Percentiles rank a stretch among this genome's conserved stretches.
Conservation (phyloP, 2,888 invertebrate genomes). For the Acanthosoma haemorrhoidale region DNA sequence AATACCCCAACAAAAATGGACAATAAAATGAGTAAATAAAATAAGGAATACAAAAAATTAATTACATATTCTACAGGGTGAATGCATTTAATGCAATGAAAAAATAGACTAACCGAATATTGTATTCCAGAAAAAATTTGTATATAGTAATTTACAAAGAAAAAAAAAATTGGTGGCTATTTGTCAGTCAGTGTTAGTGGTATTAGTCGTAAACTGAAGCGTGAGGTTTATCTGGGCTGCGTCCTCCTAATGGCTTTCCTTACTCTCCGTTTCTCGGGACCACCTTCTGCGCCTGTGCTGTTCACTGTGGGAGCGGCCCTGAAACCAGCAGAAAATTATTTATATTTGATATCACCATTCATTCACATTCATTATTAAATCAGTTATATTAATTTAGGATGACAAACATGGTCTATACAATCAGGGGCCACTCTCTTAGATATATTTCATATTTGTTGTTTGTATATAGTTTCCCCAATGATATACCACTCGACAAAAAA, state of each 20-base stretch:
- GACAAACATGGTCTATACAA: no score
- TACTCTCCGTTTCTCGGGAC: not conserved
- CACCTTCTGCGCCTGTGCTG: not conserved
- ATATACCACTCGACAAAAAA: no score
- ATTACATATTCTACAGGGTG: constrained; percentile 7
- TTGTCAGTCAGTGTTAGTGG: constrained; percentile 17
- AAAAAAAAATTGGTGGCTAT: constrained; percentile 4
- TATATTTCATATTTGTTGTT: no score
- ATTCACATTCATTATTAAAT: no score
- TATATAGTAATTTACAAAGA: not conserved
- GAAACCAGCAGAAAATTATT: no score
- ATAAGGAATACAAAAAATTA: not conserved
- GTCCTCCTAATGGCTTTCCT: constrained; percentile 26
- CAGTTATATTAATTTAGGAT: no score
- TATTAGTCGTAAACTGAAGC: not conserved
- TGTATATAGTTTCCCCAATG: no score
- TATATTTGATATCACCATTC: no score
- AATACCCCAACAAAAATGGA: not conserved
- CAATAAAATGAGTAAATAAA: not conserved
- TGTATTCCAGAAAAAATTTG: not conserved
- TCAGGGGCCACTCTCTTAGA: no score
- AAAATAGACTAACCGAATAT: not conserved
- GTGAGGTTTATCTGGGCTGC: constrained; percentile 10
- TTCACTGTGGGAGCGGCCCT: not conserved
- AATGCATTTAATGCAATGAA: constrained; percentile 8